phyloP scores from a whole-genome alignment of 2,888 invertebrate species.

The Piscicola geometra region DNA sequence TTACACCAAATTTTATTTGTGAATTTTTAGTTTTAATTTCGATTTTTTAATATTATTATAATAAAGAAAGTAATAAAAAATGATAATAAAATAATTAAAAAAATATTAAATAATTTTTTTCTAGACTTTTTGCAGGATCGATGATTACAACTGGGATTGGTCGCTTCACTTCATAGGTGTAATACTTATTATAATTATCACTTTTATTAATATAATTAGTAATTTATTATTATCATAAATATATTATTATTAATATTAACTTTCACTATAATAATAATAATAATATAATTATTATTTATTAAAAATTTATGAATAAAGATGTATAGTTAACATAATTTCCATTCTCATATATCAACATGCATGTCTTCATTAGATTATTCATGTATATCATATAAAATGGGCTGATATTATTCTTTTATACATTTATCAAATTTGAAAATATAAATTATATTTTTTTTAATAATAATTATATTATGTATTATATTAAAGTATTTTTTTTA shows the following conservation, averaged over 20 bases:
- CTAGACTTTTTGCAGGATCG: conserved; percentile 82
- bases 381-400: too few relatives aligned
- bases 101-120: conserved; percentile 1
- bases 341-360: too few relatives aligned
- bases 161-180: conserved; percentile 69
- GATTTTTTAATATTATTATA: neutral
- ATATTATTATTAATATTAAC: neutral
- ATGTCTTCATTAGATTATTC: too few relatives aligned
- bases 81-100: neutral
- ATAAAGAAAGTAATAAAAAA: neutral
- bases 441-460: too few relatives aligned
- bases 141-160: conserved; percentile 99
- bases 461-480: too few relatives aligned
- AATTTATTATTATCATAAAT: neutral
- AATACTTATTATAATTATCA: too few relatives aligned
- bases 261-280: neutral
- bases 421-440: too few relatives aligned
- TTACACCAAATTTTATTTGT: neutral
- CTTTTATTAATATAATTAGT: neutral
- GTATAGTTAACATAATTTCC: too few relatives aligned
- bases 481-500: too few relatives aligned
- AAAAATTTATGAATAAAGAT: too few relatives aligned
- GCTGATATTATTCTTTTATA: too few relatives aligned
- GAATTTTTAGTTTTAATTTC: conserved; percentile 5
- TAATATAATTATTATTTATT: neutral